These are phyloP conservation scores for Gopherus flavomarginatus DNA, from an alignment of 2,113 vertebrate species.

Conservation along the genomic window DNA sequence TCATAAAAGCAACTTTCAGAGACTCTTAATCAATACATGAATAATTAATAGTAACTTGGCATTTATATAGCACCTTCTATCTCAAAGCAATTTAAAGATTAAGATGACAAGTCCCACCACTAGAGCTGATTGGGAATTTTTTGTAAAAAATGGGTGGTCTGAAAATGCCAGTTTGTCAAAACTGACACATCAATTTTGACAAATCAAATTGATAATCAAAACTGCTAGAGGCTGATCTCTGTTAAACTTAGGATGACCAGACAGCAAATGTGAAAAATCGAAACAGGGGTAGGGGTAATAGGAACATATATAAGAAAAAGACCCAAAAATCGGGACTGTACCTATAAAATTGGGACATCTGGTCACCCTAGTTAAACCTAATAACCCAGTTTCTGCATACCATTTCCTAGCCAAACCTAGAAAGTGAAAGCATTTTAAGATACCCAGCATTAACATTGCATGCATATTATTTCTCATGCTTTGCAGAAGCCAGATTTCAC, in stretches of 20 bases:
- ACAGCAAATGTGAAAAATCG: too few species aligned
- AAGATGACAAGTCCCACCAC: neutral
- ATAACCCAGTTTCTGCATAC: neutral
- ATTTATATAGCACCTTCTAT: neutral
- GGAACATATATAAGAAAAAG: too few species aligned
- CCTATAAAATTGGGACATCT: too few species aligned
- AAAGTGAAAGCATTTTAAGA: neutral
- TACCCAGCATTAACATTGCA: neutral
- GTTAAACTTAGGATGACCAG: too few species aligned
- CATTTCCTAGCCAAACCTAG: neutral
- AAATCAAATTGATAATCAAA: neutral
- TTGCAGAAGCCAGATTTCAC: slow-evolving; percentile 27
- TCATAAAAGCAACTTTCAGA: neutral
- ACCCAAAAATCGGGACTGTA: too few species aligned
- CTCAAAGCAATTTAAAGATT: neutral
- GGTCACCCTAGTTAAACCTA: neutral
- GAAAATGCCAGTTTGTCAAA: neutral
- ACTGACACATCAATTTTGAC: neutral
- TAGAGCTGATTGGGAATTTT: neutral
- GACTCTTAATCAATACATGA: neutral
- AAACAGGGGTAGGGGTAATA: too few species aligned
- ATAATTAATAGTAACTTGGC: neutral
- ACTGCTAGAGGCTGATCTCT: neutral
- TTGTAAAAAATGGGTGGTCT: neutral
- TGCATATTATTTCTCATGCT: neutral